A percentile compares a stretch with the other conserved stretches of the same genome.
phyloP scores from a whole-genome alignment of 2,797 vertebrate species.

The Rhabdomys pumilio region DNA sequence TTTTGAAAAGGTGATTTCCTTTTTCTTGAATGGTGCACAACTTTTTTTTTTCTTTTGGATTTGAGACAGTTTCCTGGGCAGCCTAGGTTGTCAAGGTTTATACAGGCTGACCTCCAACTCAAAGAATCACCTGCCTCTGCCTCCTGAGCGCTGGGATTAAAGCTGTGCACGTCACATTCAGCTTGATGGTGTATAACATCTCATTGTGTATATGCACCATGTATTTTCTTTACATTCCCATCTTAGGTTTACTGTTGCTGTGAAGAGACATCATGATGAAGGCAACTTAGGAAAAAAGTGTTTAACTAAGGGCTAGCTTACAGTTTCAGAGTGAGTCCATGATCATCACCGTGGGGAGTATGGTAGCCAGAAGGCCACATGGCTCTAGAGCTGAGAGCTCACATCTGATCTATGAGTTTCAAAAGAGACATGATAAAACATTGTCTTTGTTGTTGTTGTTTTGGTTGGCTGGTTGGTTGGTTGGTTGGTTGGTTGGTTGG shows the following conservation, averaged over 20 bases:
- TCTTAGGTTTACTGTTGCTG: not conserved
- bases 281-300: not conserved
- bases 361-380: not conserved
- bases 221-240: not conserved
- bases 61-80: not conserved
- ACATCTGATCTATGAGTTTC: not conserved
- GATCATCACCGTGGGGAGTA: no score
- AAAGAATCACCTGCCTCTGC: not conserved
- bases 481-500: not conserved
- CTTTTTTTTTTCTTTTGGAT: not conserved
- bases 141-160: not conserved
- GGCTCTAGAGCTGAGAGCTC: not conserved
- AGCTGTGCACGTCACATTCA: not conserved
- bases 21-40: not conserved
- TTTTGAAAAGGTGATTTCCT: not conserved
- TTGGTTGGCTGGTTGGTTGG: not conserved
- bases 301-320: not conserved
- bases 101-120: not conserved
- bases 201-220: not conserved
- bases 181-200: not conserved
- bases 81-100: not conserved
- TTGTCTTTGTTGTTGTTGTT: not conserved
- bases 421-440: conserved; percentile 40
- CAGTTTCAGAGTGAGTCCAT: not conserved
- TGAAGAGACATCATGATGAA: not conserved